Evolutionary conservation across 1,140 invertebrate genomes (phyloP), one percentile per base, ranked within the genome.

Genomic region (Scaptomyza montana): DNA sequence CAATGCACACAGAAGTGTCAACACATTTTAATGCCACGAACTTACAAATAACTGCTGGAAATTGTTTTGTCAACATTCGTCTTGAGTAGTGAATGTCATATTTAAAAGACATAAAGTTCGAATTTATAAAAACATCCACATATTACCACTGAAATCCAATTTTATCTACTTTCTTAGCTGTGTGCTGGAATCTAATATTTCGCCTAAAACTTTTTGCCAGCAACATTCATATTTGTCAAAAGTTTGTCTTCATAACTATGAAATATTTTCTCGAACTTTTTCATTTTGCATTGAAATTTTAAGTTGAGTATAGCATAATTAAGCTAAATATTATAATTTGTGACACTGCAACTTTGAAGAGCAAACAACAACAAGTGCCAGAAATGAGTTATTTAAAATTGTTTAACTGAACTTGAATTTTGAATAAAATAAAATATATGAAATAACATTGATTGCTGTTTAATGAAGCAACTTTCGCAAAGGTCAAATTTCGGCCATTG

Each of bases 401-500:
- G 21, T 25, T 25, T 25, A 4, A 25, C 21, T 33, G 30, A 33
- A 33, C 21, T 25, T 25, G 21, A 25, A 25, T 25, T 25, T 25
- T 4, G 1, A 25, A 25, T 25, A 25, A 25, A 25, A 4, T 25
- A 25, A 25, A 25, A 25, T 3, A 25, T 25, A 4, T 25, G 21
- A 33, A 36, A 36, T 9, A 9, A 36, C 1, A 7, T 7, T 68
- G 64, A 73, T 68, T 21, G 25, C 56, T 9, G 55, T 73, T 68
- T 73, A 73, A 73, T 73, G 36, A 66, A 67, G 63, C 70, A 21
- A 25, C 43, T 47, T 55, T 10, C 30, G 16, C 54, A 10, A 51
- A 13, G 12, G n/a, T 21, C 21, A 60, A 55, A 68, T 77, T 41
- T 45, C 19, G 12, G 13, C 45, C 33, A 6, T 16, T 16, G 16